A percentile compares a stretch with the other conserved stretches of the same genome.
These are phyloP conservation scores for Apantesis nais DNA, from an alignment of 2,888 invertebrate species.

Conservation along the genomic window DNA sequence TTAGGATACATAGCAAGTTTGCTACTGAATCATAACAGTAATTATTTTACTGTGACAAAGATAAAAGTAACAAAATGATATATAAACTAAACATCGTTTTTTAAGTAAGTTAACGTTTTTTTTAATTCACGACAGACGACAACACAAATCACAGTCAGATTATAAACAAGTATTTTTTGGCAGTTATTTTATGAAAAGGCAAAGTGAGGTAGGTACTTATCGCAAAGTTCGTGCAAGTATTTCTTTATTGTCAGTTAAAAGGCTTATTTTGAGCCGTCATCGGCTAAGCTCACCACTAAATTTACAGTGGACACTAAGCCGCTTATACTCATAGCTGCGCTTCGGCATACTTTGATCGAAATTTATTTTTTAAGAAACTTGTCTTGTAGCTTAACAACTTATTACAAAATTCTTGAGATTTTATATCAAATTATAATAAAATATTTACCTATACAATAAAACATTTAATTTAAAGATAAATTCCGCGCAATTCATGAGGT, in stretches of 20 bases:
- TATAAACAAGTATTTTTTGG: not conserved
- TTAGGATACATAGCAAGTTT: not conserved
- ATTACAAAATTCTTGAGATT: not conserved
- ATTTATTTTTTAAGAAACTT: not conserved
- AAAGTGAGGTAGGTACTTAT: not conserved
- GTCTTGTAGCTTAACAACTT: not conserved
- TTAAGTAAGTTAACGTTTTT: not conserved
- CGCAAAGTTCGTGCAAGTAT: not conserved
- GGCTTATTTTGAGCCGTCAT: not conserved
- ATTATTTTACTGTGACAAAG: too few relatives aligned
- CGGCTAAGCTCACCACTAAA: conserved; percentile 3
- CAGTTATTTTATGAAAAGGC: not conserved
- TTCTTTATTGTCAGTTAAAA: not conserved
- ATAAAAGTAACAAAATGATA: not conserved
- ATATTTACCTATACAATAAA: not conserved
- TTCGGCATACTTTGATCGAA: conserved; percentile 1
- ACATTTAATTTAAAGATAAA: not conserved
- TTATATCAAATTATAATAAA: not conserved
- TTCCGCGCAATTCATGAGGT: not conserved
- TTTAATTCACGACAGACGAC: not conserved
- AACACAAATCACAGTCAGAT: not conserved
- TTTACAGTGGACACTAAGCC: conserved; percentile 7
- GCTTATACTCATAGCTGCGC: not conserved
- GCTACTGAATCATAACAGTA: not conserved
- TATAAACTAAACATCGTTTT: not conserved